These are phyloP conservation scores for Zonitis immaculata DNA, from an alignment of 2,888 invertebrate genomes.

Conservation along the genomic window DNA sequence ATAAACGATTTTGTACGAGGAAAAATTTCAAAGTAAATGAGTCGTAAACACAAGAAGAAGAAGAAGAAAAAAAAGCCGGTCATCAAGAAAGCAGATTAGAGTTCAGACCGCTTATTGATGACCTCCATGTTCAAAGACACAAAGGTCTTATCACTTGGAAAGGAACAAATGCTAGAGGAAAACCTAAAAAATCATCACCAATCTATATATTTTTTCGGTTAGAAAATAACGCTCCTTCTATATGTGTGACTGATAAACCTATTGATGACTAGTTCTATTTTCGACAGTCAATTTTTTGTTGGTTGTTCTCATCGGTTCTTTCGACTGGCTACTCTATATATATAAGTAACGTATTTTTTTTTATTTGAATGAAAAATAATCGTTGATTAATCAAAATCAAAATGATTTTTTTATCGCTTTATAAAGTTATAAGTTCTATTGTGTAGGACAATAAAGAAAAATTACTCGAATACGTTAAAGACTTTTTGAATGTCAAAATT, in stretches of 20 bases:
- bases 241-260: conserved; percentile 49
- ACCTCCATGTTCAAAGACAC: conserved; percentile 48
- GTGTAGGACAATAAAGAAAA: not conserved
- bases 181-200: conserved; percentile 46
- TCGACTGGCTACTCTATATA: too few species aligned
- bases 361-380: not conserved
- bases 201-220: conserved; percentile 41
- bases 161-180: conserved; percentile 44
- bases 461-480: not conserved
- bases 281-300: conserved; percentile 43
- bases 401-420: not conserved
- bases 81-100: conserved; percentile 47
- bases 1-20: too few species aligned
- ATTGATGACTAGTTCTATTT: conserved; percentile 45
- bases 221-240: conserved; percentile 40
- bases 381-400: not conserved
- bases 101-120: conserved; percentile 47
- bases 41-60: conserved; percentile 48
- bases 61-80: conserved; percentile 45
- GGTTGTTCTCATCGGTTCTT: too few species aligned
- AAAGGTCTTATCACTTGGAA: conserved; percentile 48
- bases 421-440: not conserved
- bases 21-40: conserved; percentile 45
- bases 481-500: not conserved
- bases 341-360: too few species aligned